Percentiles rank a stretch among this genome's conserved stretches.
phyloP scores from a whole-genome alignment of 2,113 vertebrate genomes.

The Pleuronectes platessa region DNA sequence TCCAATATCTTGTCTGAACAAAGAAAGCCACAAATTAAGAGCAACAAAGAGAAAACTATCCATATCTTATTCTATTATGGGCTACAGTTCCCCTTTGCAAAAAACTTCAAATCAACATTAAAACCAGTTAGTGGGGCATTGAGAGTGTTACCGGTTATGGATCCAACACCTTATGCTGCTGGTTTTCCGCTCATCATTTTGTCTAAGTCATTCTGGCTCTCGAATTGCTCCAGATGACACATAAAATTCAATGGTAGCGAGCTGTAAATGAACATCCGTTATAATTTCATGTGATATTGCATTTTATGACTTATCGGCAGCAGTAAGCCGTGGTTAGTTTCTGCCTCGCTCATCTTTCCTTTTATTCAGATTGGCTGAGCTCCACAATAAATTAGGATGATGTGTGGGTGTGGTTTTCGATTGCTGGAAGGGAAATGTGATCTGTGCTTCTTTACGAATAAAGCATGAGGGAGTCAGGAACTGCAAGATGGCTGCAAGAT shows the following conservation, averaged over 20 bases:
- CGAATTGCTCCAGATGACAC: neutral
- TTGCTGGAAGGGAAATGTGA: slow-evolving; percentile 11
- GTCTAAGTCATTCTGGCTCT: slow-evolving; percentile 7
- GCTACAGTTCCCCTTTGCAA: neutral
- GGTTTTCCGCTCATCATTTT: slow-evolving; percentile 7
- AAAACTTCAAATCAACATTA: neutral
- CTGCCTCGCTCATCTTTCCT: neutral
- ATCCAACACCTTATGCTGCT: neutral
- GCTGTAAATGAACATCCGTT: slow-evolving; percentile 17
- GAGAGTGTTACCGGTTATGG: neutral
- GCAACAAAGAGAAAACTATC: neutral
- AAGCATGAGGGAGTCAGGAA: neutral
- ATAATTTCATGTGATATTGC: slow-evolving; percentile 1
- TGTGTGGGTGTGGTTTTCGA: slow-evolving; percentile 29
- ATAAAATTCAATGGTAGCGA: neutral
- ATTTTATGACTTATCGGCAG: neutral
- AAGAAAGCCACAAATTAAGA: neutral
- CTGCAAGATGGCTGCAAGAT: neutral
- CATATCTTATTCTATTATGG: neutral
- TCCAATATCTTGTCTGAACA: neutral
- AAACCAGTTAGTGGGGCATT: neutral
- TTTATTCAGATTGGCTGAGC: slow-evolving; percentile 27
- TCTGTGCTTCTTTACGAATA: slow-evolving; percentile 12
- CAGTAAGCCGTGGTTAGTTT: neutral
- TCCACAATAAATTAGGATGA: slow-evolving; percentile 26